Percentiles rank a stretch among this genome's conserved stretches.
These are phyloP conservation scores for Sardinella longiceps DNA, from an alignment of 2,797 vertebrate genomes.

Conservation along the genomic window DNA sequence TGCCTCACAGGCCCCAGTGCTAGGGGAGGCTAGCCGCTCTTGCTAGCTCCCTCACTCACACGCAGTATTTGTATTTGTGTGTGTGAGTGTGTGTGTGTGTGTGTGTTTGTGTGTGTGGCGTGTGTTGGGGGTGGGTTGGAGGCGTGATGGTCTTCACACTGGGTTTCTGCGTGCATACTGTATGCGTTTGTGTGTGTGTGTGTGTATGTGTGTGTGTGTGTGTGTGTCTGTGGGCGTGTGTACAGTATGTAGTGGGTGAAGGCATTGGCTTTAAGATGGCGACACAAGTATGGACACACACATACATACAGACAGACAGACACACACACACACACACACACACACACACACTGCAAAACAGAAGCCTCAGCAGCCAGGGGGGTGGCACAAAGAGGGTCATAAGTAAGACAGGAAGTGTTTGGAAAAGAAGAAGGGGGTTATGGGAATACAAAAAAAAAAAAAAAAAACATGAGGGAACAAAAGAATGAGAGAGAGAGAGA, in stretches of 20 bases:
- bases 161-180: no score
- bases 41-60: not conserved
- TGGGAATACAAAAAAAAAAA: not conserved
- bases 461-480: not conserved
- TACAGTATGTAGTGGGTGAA: no score
- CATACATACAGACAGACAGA: not conserved
- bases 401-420: conserved; percentile 75
- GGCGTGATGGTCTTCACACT: no score
- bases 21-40: not conserved
- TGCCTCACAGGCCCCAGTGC: conserved; percentile 36
- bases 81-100: not conserved
- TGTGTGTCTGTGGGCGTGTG: not conserved
- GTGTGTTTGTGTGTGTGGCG: not conserved
- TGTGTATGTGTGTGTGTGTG: not conserved
- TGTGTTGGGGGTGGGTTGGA: not conserved
- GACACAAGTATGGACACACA: not conserved
- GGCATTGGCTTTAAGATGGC: not conserved
- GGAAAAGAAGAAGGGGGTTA: conserved; percentile 9
- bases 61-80: not conserved
- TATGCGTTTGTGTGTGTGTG: not conserved
- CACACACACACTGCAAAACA: not conserved
- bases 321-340: not conserved
- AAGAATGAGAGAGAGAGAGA: not conserved
- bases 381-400: conserved; percentile 67
- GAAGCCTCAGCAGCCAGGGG: conserved; percentile 19